Percentiles rank a stretch among this genome's conserved stretches.
These are phyloP conservation scores for Phenganax subtilis DNA, from an alignment of 92 coral and sea anemone genomes.

Conservation along the genomic window DNA sequence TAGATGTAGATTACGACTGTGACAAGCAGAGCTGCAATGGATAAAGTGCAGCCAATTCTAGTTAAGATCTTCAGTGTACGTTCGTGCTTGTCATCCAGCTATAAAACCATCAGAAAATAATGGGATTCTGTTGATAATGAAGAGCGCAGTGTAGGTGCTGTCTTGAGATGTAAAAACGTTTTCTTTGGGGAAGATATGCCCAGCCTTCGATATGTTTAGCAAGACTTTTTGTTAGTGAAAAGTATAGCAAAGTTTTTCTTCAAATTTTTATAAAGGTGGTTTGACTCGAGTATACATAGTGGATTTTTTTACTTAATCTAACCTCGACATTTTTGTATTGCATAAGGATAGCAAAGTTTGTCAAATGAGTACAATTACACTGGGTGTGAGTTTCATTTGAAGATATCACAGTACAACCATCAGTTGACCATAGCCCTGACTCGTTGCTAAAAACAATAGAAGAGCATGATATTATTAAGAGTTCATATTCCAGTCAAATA, in stretches of 20 bases:
- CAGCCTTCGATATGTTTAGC: background rate
- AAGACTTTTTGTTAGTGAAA: background rate
- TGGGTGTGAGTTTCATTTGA: slow-evolving; percentile 28
- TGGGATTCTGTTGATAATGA: background rate
- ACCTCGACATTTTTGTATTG: slow-evolving; percentile 37
- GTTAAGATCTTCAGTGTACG: slow-evolving; percentile 25
- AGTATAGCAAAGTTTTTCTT: background rate
- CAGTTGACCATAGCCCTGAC: slow-evolving; percentile 35
- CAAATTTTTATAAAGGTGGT: too few relatives aligned
- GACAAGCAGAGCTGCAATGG: slow-evolving; percentile 7
- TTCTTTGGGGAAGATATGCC: too few relatives aligned
- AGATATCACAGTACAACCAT: slow-evolving; percentile 29
- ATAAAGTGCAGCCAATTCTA: slow-evolving; percentile 24
- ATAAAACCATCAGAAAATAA: background rate
- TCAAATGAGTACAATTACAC: slow-evolving; percentile 32
- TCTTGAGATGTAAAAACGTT: background rate
- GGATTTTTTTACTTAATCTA: background rate
- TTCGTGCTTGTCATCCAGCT: slow-evolving; percentile 24
- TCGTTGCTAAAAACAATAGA: background rate
- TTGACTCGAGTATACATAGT: background rate
- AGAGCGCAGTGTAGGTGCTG: background rate
- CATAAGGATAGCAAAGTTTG: slow-evolving; percentile 37
- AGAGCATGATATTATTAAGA: background rate
- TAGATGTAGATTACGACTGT: slow-evolving; percentile 3
- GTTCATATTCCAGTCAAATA: background rate